Conservation (phyloP, 2,888 invertebrate genomes). For the Yponomeuta malinellus region DNA sequence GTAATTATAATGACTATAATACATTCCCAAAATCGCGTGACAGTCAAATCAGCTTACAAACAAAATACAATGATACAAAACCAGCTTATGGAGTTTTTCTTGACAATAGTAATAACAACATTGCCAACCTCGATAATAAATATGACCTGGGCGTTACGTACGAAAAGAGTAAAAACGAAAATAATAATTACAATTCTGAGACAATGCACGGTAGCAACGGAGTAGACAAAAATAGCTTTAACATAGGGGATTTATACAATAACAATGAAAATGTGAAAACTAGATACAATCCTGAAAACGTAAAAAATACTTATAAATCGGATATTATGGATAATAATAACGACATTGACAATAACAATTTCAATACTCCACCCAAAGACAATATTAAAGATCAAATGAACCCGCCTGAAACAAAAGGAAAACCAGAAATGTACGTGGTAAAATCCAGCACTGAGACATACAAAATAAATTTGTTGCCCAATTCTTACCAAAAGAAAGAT, state of each 20-base stretch:
- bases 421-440: neutral
- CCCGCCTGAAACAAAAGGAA: neutral
- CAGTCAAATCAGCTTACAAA: neutral
- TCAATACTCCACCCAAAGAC: neutral
- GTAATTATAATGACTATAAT: neutral
- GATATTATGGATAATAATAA: neutral
- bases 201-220: too few species aligned
- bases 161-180: neutral
- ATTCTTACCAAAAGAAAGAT: neutral
- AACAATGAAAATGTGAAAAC: neutral
- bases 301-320: neutral
- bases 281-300: neutral
- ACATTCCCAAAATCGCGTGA: neutral
- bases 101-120: neutral
- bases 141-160: neutral
- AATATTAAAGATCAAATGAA: neutral
- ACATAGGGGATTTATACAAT: neutral
- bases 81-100: neutral
- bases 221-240: too few species aligned
- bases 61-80: neutral
- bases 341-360: neutral
- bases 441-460: neutral
- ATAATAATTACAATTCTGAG: neutral
- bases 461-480: neutral
- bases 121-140: neutral